Percentiles rank a stretch among this genome's conserved stretches.
phyloP scores from a whole-genome alignment of 1,140 invertebrate genomes.

The Pachyrhynchus sulphureomaculatus region DNA sequence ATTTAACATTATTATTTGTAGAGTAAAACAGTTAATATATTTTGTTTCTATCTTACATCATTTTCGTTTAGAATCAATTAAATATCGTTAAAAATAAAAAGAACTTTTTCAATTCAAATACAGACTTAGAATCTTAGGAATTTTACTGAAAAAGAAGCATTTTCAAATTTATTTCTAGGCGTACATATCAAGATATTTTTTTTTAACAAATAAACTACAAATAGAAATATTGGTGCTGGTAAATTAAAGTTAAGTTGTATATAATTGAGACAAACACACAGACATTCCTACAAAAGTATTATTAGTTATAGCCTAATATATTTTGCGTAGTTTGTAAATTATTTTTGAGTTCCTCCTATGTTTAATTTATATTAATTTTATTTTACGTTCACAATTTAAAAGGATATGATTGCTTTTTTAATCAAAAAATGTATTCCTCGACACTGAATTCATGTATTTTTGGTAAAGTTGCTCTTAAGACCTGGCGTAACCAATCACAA shows the following conservation, averaged over 20 bases:
- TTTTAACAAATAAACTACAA: constrained; percentile 9
- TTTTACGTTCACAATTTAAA: constrained; percentile 9
- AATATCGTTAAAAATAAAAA: too few species aligned
- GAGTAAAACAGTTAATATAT: too few species aligned
- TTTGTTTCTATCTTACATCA: too few species aligned
- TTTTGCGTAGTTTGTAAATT: constrained; percentile 22
- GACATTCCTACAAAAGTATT: constrained; percentile 51
- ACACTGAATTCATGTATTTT: too few species aligned
- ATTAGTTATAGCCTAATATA: constrained; percentile 39
- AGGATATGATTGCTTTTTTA: constrained; percentile 11
- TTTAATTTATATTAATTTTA: constrained; percentile 10
- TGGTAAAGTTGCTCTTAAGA: too few species aligned
- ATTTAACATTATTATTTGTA: too few species aligned
- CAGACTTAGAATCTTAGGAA: too few species aligned
- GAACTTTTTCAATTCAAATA: too few species aligned
- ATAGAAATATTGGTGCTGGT: constrained; percentile 47
- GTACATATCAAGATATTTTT: not conserved
- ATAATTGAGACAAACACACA: constrained; percentile 38
- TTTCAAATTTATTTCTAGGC: not conserved
- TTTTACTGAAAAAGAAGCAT: too few species aligned
- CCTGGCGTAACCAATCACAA: too few species aligned
- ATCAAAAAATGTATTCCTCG: too few species aligned
- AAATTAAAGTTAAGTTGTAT: constrained; percentile 46
- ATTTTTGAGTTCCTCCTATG: constrained; percentile 36
- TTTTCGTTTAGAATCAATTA: too few species aligned